A percentile compares a stretch with the other conserved stretches of the same genome.
Conservation (phyloP, 2,888 invertebrate species). For the Drosophila acutilabella region DNA sequence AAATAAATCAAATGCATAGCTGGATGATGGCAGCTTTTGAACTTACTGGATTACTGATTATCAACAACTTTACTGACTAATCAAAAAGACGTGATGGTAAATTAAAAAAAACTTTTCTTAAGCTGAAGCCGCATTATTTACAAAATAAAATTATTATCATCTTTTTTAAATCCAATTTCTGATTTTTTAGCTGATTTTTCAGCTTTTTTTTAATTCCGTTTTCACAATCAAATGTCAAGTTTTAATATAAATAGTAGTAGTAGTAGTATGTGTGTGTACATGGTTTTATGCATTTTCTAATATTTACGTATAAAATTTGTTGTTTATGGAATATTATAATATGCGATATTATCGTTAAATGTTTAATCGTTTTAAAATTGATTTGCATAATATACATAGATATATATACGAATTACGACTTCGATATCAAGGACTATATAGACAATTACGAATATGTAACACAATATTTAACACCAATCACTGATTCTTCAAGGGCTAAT, state of each 20-base stretch:
- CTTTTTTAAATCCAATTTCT: background rate
- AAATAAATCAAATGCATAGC: slow-evolving; percentile 38
- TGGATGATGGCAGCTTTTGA: slow-evolving; percentile 8
- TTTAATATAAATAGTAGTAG: slow-evolving; percentile 10
- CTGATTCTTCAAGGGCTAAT: slow-evolving; percentile 80
- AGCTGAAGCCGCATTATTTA: slow-evolving; percentile 1
- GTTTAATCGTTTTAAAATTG: slow-evolving; percentile 59
- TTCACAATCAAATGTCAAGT: slow-evolving; percentile 35
- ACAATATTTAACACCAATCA: slow-evolving; percentile 84
- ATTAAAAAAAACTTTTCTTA: background rate
- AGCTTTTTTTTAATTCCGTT: background rate
- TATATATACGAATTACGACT: slow-evolving; percentile 73
- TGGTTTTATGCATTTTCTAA: slow-evolving; percentile 61
- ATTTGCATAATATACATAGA: slow-evolving; percentile 63
- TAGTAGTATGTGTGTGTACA: slow-evolving; percentile 60
- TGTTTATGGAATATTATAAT: slow-evolving; percentile 60
- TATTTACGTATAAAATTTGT: slow-evolving; percentile 55
- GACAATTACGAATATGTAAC: slow-evolving; percentile 82
- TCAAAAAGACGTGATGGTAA: slow-evolving; percentile 1
- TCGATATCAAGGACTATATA: slow-evolving; percentile 79
- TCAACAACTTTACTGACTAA: slow-evolving; percentile 4
- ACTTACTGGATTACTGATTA: slow-evolving; percentile 14
- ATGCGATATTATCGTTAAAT: slow-evolving; percentile 70
- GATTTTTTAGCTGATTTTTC: background rate
- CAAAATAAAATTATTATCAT: background rate